Conservation (phyloP, 2,888 invertebrate genomes). For the Pycnomerus fuliginosus region DNA sequence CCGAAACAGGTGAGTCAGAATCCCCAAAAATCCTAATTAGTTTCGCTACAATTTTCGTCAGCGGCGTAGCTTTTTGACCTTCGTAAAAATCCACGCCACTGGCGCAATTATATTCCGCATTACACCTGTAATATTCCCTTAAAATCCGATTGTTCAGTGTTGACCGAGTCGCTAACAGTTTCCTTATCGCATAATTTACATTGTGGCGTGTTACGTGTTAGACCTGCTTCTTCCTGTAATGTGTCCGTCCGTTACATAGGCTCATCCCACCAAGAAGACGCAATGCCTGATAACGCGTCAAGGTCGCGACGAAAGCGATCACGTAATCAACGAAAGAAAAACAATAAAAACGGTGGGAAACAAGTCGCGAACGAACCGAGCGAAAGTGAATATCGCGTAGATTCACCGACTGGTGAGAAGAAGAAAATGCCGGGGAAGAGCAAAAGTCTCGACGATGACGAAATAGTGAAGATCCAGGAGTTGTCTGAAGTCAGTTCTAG, state of each 20-base stretch:
- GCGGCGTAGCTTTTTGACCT: too few species aligned
- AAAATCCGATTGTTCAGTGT: too few species aligned
- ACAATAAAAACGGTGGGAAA: background rate
- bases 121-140: too few species aligned
- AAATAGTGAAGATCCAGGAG: conserved; percentile 48
- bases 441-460: conserved; percentile 49
- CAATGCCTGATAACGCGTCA: conserved; percentile 9
- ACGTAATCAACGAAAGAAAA: conserved; percentile 4
- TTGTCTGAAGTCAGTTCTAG: conserved; percentile 42
- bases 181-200: too few species aligned
- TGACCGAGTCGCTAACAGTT: too few species aligned
- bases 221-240: conserved; percentile 1
- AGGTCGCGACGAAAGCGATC: conserved; percentile 6
- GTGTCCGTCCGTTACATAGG: background rate
- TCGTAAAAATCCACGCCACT: too few species aligned
- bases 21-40: background rate
- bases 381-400: conserved; percentile 46
- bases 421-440: conserved; percentile 37
- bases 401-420: conserved; percentile 36
- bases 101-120: too few species aligned
- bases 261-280: too few species aligned
- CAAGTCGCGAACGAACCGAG: background rate
- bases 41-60: too few species aligned
- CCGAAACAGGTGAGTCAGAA: background rate
- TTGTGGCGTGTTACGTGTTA: conserved; percentile 1